These are phyloP conservation scores for Entelurus aequoreus DNA, from an alignment of 2,113 vertebrate species.

Conservation along the genomic window DNA sequence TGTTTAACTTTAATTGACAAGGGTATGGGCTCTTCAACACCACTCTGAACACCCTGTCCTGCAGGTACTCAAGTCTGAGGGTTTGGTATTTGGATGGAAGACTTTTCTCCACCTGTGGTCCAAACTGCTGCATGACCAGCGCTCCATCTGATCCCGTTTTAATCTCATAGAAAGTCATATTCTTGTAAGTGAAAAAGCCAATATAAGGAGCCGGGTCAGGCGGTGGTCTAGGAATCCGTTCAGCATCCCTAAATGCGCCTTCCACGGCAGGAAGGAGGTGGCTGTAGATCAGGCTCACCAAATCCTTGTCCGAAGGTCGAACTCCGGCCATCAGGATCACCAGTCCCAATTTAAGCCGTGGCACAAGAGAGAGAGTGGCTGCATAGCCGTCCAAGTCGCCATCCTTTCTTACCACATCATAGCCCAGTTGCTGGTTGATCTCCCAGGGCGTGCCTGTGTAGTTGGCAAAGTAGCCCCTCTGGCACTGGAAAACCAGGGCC, in stretches of 20 bases:
- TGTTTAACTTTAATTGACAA: conserved; percentile 77
- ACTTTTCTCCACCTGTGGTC: conserved; percentile 79
- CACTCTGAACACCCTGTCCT: conserved; percentile 82
- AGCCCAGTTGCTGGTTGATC: conserved; percentile 79
- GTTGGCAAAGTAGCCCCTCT: conserved; percentile 79
- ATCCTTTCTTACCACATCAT: conserved; percentile 83
- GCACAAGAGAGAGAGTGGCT: conserved; percentile 82
- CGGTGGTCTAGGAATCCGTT: conserved; percentile 65
- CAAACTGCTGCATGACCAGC: conserved; percentile 87
- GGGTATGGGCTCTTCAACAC: conserved; percentile 85
- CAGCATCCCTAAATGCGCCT: conserved; percentile 74
- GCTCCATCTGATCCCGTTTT: conserved; percentile 72
- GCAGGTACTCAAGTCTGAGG: conserved; percentile 79
- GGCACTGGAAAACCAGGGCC: conserved; percentile 77
- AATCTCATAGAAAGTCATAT: conserved; percentile 88
- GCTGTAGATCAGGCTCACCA: conserved; percentile 71
- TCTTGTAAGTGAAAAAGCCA: conserved; percentile 85
- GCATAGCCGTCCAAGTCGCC: conserved; percentile 87
- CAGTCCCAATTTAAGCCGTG: conserved; percentile 80
- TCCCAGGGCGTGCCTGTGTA: conserved; percentile 90
- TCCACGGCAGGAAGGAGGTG: conserved; percentile 82
- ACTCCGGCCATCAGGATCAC: conserved; percentile 83
- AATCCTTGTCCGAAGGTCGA: conserved; percentile 73
- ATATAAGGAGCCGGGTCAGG: conserved; percentile 76
- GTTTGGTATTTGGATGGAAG: conserved; percentile 79